These are phyloP conservation scores for Calosoma granatense DNA, from an alignment of 1,140 invertebrate genomes.

Conservation along the genomic window DNA sequence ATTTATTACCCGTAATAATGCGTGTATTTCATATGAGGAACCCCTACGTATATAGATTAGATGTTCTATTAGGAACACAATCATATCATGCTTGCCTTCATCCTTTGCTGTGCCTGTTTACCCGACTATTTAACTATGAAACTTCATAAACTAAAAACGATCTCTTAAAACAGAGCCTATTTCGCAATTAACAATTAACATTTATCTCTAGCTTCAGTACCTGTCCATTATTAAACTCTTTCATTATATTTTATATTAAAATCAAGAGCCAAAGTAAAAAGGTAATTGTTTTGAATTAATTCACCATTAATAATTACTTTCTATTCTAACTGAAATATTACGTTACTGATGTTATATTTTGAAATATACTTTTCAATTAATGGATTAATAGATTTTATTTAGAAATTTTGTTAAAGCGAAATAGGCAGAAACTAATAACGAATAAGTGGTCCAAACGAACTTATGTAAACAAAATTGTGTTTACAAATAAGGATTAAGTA, in stretches of 20 bases:
- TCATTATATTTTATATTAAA: too few species aligned
- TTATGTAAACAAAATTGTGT: not conserved
- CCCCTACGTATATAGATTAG: not conserved
- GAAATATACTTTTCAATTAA: too few species aligned
- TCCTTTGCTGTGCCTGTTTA: slow-evolving; percentile 7
- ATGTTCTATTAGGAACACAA: not conserved
- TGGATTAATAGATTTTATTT: not conserved
- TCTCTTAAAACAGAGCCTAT: not conserved
- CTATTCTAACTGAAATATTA: too few species aligned
- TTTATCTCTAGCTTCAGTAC: too few species aligned
- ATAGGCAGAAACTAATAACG: not conserved
- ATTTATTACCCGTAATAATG: too few species aligned
- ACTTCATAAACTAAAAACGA: not conserved
- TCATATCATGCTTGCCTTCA: slow-evolving; percentile 5
- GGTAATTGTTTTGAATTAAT: too few species aligned
- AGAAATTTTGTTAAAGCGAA: not conserved
- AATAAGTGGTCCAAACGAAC: not conserved
- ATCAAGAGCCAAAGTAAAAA: too few species aligned
- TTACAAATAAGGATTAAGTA: not conserved
- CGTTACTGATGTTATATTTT: too few species aligned
- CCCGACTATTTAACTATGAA: not conserved
- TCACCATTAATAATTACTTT: too few species aligned
- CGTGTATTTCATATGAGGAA: not conserved
- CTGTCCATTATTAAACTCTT: too few species aligned
- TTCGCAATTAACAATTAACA: not conserved